Percentiles rank a stretch among this genome's conserved stretches.
These are phyloP conservation scores for Coenonympha arcania DNA, from an alignment of 2,888 invertebrate species.

Conservation along the genomic window DNA sequence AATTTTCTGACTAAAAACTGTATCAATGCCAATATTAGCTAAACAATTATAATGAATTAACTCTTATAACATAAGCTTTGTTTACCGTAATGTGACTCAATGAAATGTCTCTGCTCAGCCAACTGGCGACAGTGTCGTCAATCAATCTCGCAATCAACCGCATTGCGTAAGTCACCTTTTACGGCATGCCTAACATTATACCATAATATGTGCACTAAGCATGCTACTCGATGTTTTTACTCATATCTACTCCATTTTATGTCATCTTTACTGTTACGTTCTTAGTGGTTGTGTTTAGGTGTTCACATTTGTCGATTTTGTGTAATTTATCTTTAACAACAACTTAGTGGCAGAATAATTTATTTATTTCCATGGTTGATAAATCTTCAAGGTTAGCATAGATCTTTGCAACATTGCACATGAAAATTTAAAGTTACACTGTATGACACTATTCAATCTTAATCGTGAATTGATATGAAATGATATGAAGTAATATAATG, in stretches of 20 bases:
- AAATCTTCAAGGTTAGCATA: not conserved
- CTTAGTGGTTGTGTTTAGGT: conserved; percentile 35
- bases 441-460: not conserved
- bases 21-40: conserved; percentile 6
- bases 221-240: conserved; percentile 52
- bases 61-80: conserved; percentile 33
- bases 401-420: not conserved
- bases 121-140: conserved; percentile 93
- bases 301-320: not conserved
- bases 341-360: not conserved
- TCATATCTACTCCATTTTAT: conserved; percentile 26
- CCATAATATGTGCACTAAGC: conserved; percentile 36
- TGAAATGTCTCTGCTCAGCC: conserved; percentile 80
- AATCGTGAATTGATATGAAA: not conserved
- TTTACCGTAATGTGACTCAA: conserved; percentile 66
- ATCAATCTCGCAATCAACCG: conserved; percentile 94
- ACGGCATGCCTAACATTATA: conserved; percentile 34
- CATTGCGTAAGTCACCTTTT: conserved; percentile 86
- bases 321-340: too few species aligned
- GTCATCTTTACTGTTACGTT: conserved; percentile 16
- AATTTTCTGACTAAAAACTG: too few species aligned
- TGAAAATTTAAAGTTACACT: not conserved
- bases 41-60: too few species aligned
- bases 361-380: not conserved
- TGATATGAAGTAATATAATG: not conserved